Evolutionary conservation across 2,113 vertebrate species (phyloP), one percentile per base, ranked within the genome.

Genomic region (Lagenorhynchus albirostris): DNA sequence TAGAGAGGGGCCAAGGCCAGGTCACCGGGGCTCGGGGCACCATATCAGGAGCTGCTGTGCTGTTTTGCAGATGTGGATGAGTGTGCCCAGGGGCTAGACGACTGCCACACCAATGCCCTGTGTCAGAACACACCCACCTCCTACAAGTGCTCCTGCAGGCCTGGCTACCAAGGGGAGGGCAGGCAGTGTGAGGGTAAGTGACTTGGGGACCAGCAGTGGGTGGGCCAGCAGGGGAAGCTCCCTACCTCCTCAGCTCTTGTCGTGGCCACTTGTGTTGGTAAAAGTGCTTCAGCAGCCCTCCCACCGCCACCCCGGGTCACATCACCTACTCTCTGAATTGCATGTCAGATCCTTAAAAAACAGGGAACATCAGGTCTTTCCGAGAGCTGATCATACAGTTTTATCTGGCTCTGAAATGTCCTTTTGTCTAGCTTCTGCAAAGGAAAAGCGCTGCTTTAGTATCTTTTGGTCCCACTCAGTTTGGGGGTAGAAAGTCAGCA

Each of bases 41-140:
- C 1, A 8, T 25, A 18, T 44, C 26, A 73, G 80, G 81, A 81
- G 41, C 26, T 77, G 82, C 92, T 83, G 58, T 95, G 90, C 50
- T 98, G 97, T 98, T 98, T 97, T 87, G 67, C 97, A 99, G 99
- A 99, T 92, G 99, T 99, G 97, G 99, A 99, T 11, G 99, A 99
- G 95, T 99, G 99, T 96, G 98, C 99, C 76, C 98, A 99, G 93
- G 99, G 99, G 90, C 99, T 99, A 68, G 99, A 99, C 95, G 99
- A 99, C 98, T 99, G 99, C 99, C 99, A 99, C 97, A 98, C 99
- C 36, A 99, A 99, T 97, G 99, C 99, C 58, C 98, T 99, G 98
- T 99, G 99, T 98, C 99, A 99, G 81, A 99, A 99, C 97, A 99
- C 99, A 50, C 99, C 98, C 21, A 98, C 98, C 95, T 99, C 99